Evolutionary conservation across 2,888 invertebrate genomes (phyloP), one percentile per base, ranked within the genome.

Genomic region (Hirudinaria manillensis): DNA sequence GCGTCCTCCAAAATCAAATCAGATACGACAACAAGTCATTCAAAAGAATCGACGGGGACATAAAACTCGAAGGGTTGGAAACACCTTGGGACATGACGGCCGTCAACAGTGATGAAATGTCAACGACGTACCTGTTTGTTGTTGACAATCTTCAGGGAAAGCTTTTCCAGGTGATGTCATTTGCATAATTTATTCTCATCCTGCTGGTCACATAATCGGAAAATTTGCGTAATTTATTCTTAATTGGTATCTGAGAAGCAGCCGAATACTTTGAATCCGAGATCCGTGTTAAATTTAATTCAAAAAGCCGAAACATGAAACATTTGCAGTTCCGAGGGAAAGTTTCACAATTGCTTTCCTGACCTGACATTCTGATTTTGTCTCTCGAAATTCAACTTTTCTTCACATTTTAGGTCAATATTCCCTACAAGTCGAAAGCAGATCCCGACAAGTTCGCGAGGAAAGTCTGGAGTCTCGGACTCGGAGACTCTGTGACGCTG

Each of bases 81-180:
- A 56, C 65, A n/a, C 65, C 73, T n/a, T 73, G 73, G 73, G 73
- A 73, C 27, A 65, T 73, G 73, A 56, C 55, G 21, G 36, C 72
- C 32, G 32, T 72, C 55, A 13, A n/a, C 53, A 29, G 32, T n/a
- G 53, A 72, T 16, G 53, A 72, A 29, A 36, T 29, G 19, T 34
- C 34, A 10, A 24, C 29, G n/a, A 53, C 72, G 0, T 51, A 65
- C 36, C 65, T 73, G 32, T 73, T 73, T 24, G 24, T 73, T 29
- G 24, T 73, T 3, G 73, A 73, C 29, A 73, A 73, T 38, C 65
- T 73, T 7, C 61, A 73, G 51, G 61, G 65, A 24, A 56, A 73
- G 24, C 36, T 73, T 19, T 65, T 65, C 65, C 73, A 73, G 32
- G 73, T 73, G 53, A 55, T 61, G 24, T 21, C 7, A 61, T 29